phyloP scores from a whole-genome alignment of 64 coral and sea anemone genomes.

The Montipora foliosa region DNA sequence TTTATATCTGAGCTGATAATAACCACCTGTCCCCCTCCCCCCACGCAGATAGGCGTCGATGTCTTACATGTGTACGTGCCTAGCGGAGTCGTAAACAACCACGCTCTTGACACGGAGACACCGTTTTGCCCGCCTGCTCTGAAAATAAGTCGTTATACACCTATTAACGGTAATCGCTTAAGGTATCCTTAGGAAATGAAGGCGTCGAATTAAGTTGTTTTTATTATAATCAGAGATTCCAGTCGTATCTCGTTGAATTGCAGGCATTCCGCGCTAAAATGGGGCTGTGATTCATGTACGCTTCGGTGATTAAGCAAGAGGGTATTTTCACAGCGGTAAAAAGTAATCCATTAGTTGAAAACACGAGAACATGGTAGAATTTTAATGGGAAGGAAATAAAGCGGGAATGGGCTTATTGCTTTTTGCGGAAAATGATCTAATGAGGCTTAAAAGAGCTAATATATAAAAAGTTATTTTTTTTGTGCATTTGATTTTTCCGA shows the following conservation, averaged over 20 bases:
- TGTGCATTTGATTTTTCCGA: background rate
- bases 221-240: conserved; percentile 29
- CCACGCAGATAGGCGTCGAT: background rate
- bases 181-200: conserved; percentile 14
- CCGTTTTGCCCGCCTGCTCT: conserved; percentile 12
- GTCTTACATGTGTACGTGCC: conserved; percentile 26
- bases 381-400: background rate
- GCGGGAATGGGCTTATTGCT: background rate
- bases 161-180: conserved; percentile 20
- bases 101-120: conserved; percentile 46
- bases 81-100: conserved; percentile 48
- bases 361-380: background rate
- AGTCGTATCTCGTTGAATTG: conserved; percentile 1
- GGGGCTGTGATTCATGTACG: background rate
- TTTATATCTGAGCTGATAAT: background rate
- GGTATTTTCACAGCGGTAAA: conserved; percentile 7
- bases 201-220: conserved; percentile 57
- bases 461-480: background rate
- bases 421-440: background rate
- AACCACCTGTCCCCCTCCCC: background rate
- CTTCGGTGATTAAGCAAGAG: conserved; percentile 20
- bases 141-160: conserved; percentile 21
- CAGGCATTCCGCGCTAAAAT: conserved; percentile 40
- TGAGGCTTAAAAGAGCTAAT: background rate
- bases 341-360: background rate